Percentiles rank a stretch among this genome's conserved stretches.
These are phyloP conservation scores for Eledona agricola DNA, from an alignment of 2,888 invertebrate species.

Conservation along the genomic window DNA sequence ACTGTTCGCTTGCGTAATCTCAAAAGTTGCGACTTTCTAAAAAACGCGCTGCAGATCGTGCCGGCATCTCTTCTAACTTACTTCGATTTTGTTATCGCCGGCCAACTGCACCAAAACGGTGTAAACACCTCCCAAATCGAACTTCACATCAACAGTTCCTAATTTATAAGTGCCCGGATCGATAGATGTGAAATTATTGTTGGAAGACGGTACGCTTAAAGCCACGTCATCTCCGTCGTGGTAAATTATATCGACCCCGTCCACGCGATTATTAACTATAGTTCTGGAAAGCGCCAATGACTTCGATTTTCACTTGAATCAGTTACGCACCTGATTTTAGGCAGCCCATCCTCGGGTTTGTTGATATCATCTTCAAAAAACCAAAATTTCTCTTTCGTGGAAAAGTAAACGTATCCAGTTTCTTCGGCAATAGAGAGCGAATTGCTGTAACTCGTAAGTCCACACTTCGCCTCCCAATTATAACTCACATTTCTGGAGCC, in stretches of 20 bases:
- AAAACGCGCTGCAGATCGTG: conserved; percentile 5
- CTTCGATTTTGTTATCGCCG: background rate
- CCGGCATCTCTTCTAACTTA: conserved; percentile 1
- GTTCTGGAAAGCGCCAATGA: conserved; percentile 47
- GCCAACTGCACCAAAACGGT: conserved; percentile 62
- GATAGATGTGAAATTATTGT: conserved; percentile 18
- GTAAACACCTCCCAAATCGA: conserved; percentile 74
- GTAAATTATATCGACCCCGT: conserved; percentile 2
- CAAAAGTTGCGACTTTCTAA: conserved; percentile 1
- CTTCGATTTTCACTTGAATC: conserved; percentile 36
- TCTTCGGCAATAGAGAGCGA: conserved; percentile 34
- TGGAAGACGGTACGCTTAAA: conserved; percentile 5
- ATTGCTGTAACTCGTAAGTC: too few species aligned
- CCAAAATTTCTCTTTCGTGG: conserved; percentile 26
- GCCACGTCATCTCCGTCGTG: conserved; percentile 8
- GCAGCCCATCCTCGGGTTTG: conserved; percentile 67
- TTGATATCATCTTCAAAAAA: conserved; percentile 62
- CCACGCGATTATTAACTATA: conserved; percentile 19
- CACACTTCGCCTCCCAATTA: too few species aligned
- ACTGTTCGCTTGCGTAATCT: conserved; percentile 73
- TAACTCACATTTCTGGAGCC: background rate
- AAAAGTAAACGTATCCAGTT: conserved; percentile 44
- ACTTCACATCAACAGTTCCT: conserved; percentile 35
- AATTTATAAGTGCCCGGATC: conserved; percentile 44
- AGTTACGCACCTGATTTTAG: conserved; percentile 64